Evolutionary conservation across 2,888 invertebrate species (phyloP), one percentile per base, ranked within the genome.

Genomic region (Zhuqinia jingwanae): DNA sequence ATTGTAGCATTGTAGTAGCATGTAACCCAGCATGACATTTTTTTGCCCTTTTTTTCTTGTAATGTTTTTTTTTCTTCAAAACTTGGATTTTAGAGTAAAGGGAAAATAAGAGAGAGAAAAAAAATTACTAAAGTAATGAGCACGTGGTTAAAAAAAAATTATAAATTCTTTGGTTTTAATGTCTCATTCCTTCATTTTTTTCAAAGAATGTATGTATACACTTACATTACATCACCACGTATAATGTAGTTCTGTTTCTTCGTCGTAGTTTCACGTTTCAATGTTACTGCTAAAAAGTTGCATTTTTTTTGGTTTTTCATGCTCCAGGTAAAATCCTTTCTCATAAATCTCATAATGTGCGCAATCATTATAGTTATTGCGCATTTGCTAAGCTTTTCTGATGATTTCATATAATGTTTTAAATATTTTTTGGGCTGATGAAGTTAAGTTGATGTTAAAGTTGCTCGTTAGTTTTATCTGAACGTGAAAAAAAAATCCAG

Each of bases 391-490:
- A n/a, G 6, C 63, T n/a, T 63, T 63, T n/a, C n/a, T n/a, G n/a
- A n/a, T n/a, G 17, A 63, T 63, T 63, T 63, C 30, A 56, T 22
- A n/a, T n/a, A 36, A 8, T 36, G 36, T 63, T 63, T 63, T 36
- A 36, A 22, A 30, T 53, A 75, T 75, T 75, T 75, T n/a, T n/a
- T n/a, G n/a, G n/a, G n/a, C n/a, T n/a, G n/a, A n/a, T n/a, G n/a
- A n/a, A n/a, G n/a, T n/a, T n/a, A n/a, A n/a, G n/a, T n/a, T n/a
- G n/a, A n/a, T n/a, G n/a, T n/a, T 53, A 27, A 25, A 17, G 27
- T 13, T 60, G 77, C 42, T 77, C 60, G 45, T 77, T 77, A 77
- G 42, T 20, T 58, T 77, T 77, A 42, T 20, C 3, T n/a, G n/a
- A 50, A 50, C 13, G 13, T 50, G 50, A 50, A 50, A 50, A 50